Conservation (phyloP, 2,888 invertebrate species). For the Rapana venosa region DNA sequence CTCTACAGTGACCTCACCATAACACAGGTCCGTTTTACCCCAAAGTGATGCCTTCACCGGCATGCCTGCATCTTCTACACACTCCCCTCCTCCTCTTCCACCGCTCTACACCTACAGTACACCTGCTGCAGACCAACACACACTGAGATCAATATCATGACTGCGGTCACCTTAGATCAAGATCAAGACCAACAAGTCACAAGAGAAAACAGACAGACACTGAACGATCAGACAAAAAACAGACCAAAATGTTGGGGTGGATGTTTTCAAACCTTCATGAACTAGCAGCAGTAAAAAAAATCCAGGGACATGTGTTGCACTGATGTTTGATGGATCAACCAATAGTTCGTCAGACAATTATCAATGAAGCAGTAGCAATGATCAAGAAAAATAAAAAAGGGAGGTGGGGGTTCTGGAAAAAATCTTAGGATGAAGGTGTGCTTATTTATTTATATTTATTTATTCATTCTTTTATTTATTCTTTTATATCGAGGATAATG, state of each 20-base stretch:
- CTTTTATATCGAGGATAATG: no score
- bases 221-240: not conserved
- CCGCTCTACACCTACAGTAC: not conserved
- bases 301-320: not conserved
- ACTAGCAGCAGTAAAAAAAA: constrained; percentile 2
- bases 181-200: not conserved
- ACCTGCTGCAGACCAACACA: not conserved
- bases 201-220: not conserved
- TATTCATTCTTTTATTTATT: no score
- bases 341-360: not conserved
- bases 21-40: not conserved
- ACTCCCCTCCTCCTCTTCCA: not conserved
- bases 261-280: not conserved
- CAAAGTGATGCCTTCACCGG: not conserved
- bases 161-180: not conserved
- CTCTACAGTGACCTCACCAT: no score
- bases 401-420: not conserved
- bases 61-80: not conserved
- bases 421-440: not conserved
- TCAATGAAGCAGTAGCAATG: not conserved
- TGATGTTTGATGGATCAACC: no score
- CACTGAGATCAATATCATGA: not conserved
- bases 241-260: not conserved
- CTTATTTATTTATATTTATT: not conserved
- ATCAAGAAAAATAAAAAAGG: not conserved